A percentile compares a stretch with the other conserved stretches of the same genome.
These are phyloP conservation scores for Todiramphus saurophagus DNA, from an alignment of 2,113 vertebrate genomes.

Conservation along the genomic window DNA sequence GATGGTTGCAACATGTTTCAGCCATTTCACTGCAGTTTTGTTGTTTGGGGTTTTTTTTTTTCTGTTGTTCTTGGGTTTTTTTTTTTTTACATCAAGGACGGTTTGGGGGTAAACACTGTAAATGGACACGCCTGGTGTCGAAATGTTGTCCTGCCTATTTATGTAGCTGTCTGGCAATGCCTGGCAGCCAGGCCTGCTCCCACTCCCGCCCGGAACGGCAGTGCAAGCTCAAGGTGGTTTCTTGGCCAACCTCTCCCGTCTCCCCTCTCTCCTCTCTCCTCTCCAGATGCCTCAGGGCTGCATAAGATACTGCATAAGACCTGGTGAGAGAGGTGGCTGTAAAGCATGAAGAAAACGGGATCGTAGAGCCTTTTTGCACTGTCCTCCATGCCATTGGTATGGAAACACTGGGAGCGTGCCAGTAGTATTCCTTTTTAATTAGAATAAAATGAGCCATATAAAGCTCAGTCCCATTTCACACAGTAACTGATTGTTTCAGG, in stretches of 20 bases:
- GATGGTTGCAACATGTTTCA: conserved; percentile 37
- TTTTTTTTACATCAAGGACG: background rate
- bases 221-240: background rate
- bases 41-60: background rate
- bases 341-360: background rate
- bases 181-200: background rate
- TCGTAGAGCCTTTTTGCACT: background rate
- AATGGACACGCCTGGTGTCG: background rate
- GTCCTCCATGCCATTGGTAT: background rate
- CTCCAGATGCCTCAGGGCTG: background rate
- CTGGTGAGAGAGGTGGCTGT: background rate
- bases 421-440: background rate
- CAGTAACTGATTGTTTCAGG: background rate
- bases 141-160: background rate
- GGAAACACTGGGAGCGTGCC: background rate
- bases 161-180: background rate
- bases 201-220: background rate
- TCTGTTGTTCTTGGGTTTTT: background rate
- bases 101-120: background rate
- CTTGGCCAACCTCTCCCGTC: rapidly evolving
- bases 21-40: background rate
- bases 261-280: too few species aligned
- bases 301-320: too few species aligned
- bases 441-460: background rate
- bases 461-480: rapidly evolving